Conservation (phyloP, 1,140 invertebrate species). For the Drosophila kepulauana region DNA sequence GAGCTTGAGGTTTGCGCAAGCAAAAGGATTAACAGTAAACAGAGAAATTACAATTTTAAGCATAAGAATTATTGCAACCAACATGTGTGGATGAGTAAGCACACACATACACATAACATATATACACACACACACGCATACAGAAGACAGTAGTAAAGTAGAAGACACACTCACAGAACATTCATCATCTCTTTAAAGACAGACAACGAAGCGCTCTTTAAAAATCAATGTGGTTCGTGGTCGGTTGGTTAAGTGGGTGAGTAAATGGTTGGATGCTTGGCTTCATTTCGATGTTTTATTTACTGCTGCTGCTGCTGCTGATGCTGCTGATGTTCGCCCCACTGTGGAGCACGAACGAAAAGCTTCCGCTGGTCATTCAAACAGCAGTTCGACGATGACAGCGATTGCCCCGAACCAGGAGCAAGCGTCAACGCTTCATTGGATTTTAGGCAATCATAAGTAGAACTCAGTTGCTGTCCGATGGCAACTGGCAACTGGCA, state of each 20-base stretch:
- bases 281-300: neutral
- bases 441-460: constrained; percentile 57
- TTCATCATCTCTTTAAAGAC: constrained; percentile 18
- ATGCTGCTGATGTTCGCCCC: constrained; percentile 6
- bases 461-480: constrained; percentile 21
- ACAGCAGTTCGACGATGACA: constrained; percentile 44
- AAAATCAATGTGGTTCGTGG: constrained; percentile 20
- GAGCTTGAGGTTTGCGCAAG: constrained; percentile 26
- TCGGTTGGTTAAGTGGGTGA: neutral
- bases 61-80: constrained; percentile 34
- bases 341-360: constrained; percentile 20
- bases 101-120: neutral
- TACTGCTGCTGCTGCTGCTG: neutral
- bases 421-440: constrained; percentile 50
- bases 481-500: neutral
- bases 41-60: constrained; percentile 51
- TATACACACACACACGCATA: neutral
- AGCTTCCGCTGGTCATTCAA: constrained; percentile 42
- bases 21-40: constrained; percentile 46
- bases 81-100: constrained; percentile 9
- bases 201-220: constrained; percentile 1
- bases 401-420: constrained; percentile 41
- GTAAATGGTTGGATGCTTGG: neutral
- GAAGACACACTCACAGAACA: neutral
- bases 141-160: neutral